Conservation (phyloP, 2,888 invertebrate genomes). For the Crocallis elinguaria region DNA sequence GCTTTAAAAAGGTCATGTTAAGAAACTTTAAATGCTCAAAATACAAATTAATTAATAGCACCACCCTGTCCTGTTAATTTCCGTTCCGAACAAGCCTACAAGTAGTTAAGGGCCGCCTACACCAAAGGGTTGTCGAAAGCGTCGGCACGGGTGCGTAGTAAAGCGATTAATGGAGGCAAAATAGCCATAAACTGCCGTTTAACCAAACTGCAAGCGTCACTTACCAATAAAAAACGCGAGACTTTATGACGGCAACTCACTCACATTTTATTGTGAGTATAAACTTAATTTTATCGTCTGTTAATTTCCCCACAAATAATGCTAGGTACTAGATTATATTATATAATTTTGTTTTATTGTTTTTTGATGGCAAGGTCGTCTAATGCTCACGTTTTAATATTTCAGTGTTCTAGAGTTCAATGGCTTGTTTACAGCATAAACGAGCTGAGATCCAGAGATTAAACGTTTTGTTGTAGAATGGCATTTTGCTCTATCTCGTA, state of each 20-base stretch:
- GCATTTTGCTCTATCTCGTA: background rate
- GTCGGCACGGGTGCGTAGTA: constrained; percentile 79
- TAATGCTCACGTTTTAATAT: constrained; percentile 41
- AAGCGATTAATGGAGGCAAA: constrained; percentile 84
- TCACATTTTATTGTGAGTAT: constrained; percentile 85
- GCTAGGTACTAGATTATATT: constrained; percentile 78
- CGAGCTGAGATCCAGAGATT: background rate
- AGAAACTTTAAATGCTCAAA: background rate
- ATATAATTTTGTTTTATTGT: constrained; percentile 73
- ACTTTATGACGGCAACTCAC: constrained; percentile 85
- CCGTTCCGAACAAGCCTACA: constrained; percentile 18
- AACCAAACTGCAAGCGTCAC: constrained; percentile 85
- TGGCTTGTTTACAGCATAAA: constrained; percentile 40
- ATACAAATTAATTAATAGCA: constrained; percentile 28
- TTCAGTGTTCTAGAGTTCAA: constrained; percentile 55
- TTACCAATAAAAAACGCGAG: constrained; percentile 84
- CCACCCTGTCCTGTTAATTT: constrained; percentile 23
- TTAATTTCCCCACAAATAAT: constrained; percentile 85
- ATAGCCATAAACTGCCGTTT: constrained; percentile 84
- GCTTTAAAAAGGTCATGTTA: too few relatives aligned
- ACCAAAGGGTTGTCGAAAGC: constrained; percentile 68
- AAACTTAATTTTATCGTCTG: constrained; percentile 85
- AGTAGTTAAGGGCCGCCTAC: constrained; percentile 33
- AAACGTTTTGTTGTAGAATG: background rate
- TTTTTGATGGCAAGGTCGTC: constrained; percentile 72